Evolutionary conservation across 2,113 vertebrate genomes (phyloP), one percentile per base, ranked within the genome.

Genomic region (Osmerus eperlanus): DNA sequence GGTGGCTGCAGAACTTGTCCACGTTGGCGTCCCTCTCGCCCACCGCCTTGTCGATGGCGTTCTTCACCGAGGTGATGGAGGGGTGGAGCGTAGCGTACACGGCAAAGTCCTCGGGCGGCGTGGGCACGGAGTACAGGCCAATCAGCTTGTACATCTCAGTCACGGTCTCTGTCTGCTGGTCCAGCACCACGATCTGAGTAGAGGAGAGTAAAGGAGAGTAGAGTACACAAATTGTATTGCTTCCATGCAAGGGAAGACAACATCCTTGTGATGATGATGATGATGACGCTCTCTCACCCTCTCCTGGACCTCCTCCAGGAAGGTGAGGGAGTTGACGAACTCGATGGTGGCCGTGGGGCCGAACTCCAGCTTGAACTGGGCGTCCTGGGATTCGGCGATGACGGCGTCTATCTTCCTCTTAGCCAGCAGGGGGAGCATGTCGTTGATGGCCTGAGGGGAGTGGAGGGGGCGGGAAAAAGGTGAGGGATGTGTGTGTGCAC

Each of bases 301-400:
- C 23, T 93, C 90, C 72, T 93, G 90, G 81, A 95, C 94, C 70
- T 95, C 91, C 29, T 94, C 94, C 75, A 94, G 89, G 82, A 95
- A 95, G 21, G 85, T 81, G 73, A 96, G 88, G 56, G 77, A 92
- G 75, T 89, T 84, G 25, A 94, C 92, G 18, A 92, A 91, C 74
- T 95, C 94, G 21, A 67, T 84, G 41, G 94, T 95, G 2, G 86
- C 85, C 0, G 86, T 81, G 62, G 94, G 92, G 41, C 74, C n/a
- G 70, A 87, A 86, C 54, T 92, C 90, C 25, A 97, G 90, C 78
- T 92, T 94, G 73, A 90, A 91, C 76, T 93, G 87, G 15, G 93
- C 94, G 23, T 94, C 93, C 81, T 85, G 89, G 29, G 88, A 89
- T 77, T 96, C 95, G 0, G 77, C 76, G 52, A 94, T 88, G 72